phyloP scores from a whole-genome alignment of 2,113 vertebrate species.

The Lanius ludovicianus region DNA sequence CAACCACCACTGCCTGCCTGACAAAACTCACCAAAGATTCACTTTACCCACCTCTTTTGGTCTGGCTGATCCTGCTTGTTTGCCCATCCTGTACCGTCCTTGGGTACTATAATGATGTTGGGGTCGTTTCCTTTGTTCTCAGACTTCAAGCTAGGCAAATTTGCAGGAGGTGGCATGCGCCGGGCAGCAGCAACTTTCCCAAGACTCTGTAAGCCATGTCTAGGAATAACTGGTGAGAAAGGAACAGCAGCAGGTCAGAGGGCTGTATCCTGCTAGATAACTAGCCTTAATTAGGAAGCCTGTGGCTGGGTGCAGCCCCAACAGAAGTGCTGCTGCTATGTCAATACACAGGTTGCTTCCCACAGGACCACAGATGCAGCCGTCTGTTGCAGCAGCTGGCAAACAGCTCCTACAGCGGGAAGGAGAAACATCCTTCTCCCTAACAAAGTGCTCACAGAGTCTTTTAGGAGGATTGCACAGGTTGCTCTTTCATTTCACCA shows the following conservation, averaged over 20 bases:
- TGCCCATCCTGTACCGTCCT: slow-evolving; percentile 99
- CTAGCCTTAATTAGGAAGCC: not conserved
- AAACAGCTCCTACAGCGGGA: not conserved
- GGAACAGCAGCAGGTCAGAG: not conserved
- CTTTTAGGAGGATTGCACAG: not conserved
- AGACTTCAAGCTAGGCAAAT: slow-evolving; percentile 98
- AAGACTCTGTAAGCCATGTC: slow-evolving; percentile 99
- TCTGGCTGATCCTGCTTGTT: slow-evolving; percentile 99
- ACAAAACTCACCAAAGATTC: not conserved
- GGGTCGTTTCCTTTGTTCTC: slow-evolving; percentile 99
- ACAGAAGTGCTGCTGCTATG: not conserved
- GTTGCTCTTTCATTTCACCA: not conserved
- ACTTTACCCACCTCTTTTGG: slow-evolving; percentile 90
- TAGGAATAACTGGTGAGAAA: slow-evolving; percentile 84
- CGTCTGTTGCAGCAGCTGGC: not conserved
- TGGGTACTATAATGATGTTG: slow-evolving; percentile 98
- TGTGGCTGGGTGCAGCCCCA: not conserved
- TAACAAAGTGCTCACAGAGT: not conserved
- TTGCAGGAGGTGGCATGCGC: slow-evolving; percentile 98
- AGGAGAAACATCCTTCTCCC: not conserved
- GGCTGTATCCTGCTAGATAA: not conserved
- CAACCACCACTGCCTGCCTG: not conserved
- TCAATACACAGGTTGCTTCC: not conserved
- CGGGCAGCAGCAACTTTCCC: slow-evolving; percentile 99
- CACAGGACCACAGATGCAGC: not conserved